These are phyloP conservation scores for Crypturellus undulatus DNA, from an alignment of 2,113 vertebrate genomes.

Conservation along the genomic window DNA sequence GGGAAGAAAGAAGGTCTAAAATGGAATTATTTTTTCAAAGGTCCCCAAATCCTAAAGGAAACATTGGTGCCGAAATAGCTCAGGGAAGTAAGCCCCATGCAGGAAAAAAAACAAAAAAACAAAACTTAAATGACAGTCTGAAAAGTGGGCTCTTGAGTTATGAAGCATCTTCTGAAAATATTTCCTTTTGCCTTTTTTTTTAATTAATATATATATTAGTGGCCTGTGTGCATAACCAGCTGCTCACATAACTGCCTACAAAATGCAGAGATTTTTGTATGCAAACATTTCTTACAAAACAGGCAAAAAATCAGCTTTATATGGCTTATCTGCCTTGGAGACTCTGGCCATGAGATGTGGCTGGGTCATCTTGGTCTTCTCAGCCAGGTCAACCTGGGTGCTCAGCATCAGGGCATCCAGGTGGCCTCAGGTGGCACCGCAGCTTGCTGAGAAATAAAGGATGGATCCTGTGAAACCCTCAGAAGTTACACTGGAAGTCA, in stretches of 20 bases:
- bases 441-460: background rate
- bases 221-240: background rate
- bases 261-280: background rate
- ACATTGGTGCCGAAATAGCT: background rate
- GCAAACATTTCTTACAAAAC: background rate
- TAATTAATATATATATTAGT: background rate
- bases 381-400: background rate
- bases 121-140: background rate
- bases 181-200: background rate
- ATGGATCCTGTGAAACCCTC: background rate
- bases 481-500: background rate
- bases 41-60: background rate
- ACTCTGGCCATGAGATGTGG: background rate
- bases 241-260: background rate
- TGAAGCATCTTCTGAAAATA: background rate
- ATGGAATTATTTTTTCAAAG: background rate
- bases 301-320: background rate
- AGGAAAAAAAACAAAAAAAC: background rate
- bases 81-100: background rate
- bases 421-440: background rate
- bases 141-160: background rate
- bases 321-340: background rate
- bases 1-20: background rate
- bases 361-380: background rate
- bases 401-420: background rate